Conservation (phyloP, 1,140 invertebrate genomes). For the Drosophila kurseongensis region DNA sequence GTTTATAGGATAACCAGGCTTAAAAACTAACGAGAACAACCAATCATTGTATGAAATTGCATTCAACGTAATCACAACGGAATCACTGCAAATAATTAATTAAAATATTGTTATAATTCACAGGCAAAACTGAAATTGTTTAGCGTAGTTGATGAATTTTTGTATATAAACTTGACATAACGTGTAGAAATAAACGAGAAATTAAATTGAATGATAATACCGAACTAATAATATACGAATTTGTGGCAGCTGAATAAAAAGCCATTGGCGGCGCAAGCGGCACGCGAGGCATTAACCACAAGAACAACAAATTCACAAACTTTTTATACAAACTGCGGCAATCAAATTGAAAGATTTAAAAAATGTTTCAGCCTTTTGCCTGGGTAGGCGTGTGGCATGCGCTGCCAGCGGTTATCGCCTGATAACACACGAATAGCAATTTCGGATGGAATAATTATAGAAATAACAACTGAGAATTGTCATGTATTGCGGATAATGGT, state of each 20-base stretch:
- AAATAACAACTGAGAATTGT: slow-evolving; percentile 55
- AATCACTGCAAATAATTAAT: slow-evolving; percentile 65
- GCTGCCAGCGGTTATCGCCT: slow-evolving; percentile 27
- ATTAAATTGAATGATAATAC: slow-evolving; percentile 66
- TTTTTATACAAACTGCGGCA: slow-evolving; percentile 68
- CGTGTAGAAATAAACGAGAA: slow-evolving; percentile 69
- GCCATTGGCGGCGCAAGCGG: slow-evolving; percentile 28
- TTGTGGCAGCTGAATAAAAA: slow-evolving; percentile 31
- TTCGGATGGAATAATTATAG: slow-evolving; percentile 67
- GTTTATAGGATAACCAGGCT: slow-evolving; percentile 44
- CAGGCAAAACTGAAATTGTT: slow-evolving; percentile 76
- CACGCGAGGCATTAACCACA: slow-evolving; percentile 48
- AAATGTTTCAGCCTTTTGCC: slow-evolving; percentile 72
- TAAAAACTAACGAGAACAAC: slow-evolving; percentile 27
- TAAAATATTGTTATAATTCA: slow-evolving; percentile 79
- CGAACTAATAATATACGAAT: slow-evolving; percentile 41
- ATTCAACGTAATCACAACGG: slow-evolving; percentile 69
- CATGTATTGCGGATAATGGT: slow-evolving; percentile 42
- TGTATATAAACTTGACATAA: slow-evolving; percentile 81
- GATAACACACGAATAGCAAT: slow-evolving; percentile 42
- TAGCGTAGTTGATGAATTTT: slow-evolving; percentile 80
- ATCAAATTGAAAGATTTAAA: slow-evolving; percentile 78
- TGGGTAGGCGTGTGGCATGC: slow-evolving; percentile 45
- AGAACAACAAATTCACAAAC: slow-evolving; percentile 44
- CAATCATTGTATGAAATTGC: slow-evolving; percentile 80